Evolutionary conservation across 2,113 vertebrate species (phyloP), one percentile per base, ranked within the genome.

Genomic region (Shinisaurus crocodilurus): DNA sequence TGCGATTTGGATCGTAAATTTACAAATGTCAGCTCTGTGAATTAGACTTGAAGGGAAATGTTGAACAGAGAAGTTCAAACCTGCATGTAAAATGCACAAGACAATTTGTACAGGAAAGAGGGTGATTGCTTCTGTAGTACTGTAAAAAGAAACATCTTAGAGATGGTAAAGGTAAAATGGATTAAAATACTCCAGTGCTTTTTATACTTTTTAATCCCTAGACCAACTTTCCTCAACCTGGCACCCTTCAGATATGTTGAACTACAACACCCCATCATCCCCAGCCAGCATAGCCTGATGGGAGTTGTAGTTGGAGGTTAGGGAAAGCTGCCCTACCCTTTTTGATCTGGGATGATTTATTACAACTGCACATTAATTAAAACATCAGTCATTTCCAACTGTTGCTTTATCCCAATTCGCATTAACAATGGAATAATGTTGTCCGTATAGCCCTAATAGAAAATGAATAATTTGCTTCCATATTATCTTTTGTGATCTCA

Each of bases 41-140:
- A 95, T 95, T 88, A 92, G 74, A 90, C 85, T 93, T 95, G 92
- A 95, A 96, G 90, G 48, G 43, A 95, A 88, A 94, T 92, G 74
- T 84, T 93, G 89, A 94, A 85, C 34, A 86, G 85, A 85, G 69
- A 69, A 16, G 0, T 95, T 94, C 90, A 93, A 89, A 88, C 63
- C 86, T 92, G 45, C 75, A 83, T 93, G 88, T 88, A 95, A 94
- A 93, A 92, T 87, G 92, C 88, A 88, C 50, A 93, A 88, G 69
- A 90, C 76, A 84, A 93, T 92, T 94, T 95, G 86, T 91, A 90
- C 20, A 93, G 76, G 65, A 90, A 93, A 89, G 72, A 94, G 34
- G 6, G 76, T 79, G 20, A 16, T 34, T 94, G 87, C 34, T 91
- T 91, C 69, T 72, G 27, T 83, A 91, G 37, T 87, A 92, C 27